Conservation (phyloP, 2,888 invertebrate genomes). For the Sympetrum striolatum region DNA sequence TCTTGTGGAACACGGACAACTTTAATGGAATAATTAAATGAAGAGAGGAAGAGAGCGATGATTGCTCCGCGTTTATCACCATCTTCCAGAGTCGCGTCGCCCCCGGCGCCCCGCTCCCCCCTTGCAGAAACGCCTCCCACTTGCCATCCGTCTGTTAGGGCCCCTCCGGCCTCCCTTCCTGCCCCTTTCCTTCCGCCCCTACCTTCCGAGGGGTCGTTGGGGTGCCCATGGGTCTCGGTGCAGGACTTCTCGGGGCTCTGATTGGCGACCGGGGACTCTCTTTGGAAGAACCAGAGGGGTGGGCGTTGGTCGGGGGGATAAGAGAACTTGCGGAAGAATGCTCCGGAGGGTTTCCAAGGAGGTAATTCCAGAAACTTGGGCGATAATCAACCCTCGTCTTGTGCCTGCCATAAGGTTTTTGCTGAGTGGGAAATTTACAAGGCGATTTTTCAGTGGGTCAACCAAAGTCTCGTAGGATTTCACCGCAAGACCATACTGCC, state of each 20-base stretch:
- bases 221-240: constrained; percentile 2
- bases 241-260: neutral
- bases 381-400: neutral
- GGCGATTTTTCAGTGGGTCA: too few species aligned
- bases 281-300: neutral
- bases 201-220: neutral
- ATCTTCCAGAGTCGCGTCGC: neutral
- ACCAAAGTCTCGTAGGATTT: too few species aligned
- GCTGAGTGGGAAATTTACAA: too few species aligned
- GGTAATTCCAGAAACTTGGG: neutral
- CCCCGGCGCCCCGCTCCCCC: neutral
- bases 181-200: neutral
- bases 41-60: constrained; percentile 41
- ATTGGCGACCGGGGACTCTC: constrained; percentile 6
- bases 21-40: constrained; percentile 44
- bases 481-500: too few species aligned
- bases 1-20: constrained; percentile 43
- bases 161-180: neutral
- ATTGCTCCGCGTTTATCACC: constrained; percentile 40
- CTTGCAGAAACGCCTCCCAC: neutral
- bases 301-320: neutral
- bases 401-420: neutral
- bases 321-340: neutral
- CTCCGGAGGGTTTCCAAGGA: neutral
- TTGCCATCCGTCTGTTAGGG: neutral